These are phyloP conservation scores for Solen grandis DNA, from an alignment of 1,140 invertebrate genomes.

Conservation along the genomic window DNA sequence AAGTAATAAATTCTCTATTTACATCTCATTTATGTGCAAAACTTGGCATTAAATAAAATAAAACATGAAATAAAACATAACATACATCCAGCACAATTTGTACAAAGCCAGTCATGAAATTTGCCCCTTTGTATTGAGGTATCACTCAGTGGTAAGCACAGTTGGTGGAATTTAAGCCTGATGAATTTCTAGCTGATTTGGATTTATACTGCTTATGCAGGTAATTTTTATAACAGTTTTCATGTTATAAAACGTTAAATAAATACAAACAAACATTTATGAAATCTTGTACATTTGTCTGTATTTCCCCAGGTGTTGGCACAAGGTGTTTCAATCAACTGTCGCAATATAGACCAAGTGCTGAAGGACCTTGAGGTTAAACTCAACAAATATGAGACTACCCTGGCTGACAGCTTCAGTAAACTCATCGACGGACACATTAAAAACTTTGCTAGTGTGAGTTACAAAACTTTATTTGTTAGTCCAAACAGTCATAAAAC, in stretches of 20 bases:
- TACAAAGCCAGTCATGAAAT: no score
- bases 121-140: not conserved
- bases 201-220: not conserved
- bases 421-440: slow-evolving; percentile 24
- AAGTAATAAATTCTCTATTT: not conserved
- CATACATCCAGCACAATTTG: no score
- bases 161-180: not conserved
- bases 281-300: not conserved
- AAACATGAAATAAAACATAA: no score
- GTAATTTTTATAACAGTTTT: not conserved
- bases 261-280: not conserved
- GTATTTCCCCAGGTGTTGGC: slow-evolving; percentile 84
- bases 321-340: slow-evolving; percentile 87
- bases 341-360: slow-evolving; percentile 85
- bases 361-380: slow-evolving; percentile 78
- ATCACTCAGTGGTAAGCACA: not conserved
- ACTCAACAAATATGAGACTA: slow-evolving; percentile 61
- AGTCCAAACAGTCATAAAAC: no score
- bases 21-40: not conserved
- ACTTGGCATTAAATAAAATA: not conserved
- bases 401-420: slow-evolving; percentile 61
- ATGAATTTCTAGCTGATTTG: not conserved
- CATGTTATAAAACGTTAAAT: not conserved
- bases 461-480: no score
- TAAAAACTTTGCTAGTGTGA: slow-evolving; percentile 28